phyloP scores from a whole-genome alignment of 2,797 vertebrate genomes.

The Poecilia gillii region DNA sequence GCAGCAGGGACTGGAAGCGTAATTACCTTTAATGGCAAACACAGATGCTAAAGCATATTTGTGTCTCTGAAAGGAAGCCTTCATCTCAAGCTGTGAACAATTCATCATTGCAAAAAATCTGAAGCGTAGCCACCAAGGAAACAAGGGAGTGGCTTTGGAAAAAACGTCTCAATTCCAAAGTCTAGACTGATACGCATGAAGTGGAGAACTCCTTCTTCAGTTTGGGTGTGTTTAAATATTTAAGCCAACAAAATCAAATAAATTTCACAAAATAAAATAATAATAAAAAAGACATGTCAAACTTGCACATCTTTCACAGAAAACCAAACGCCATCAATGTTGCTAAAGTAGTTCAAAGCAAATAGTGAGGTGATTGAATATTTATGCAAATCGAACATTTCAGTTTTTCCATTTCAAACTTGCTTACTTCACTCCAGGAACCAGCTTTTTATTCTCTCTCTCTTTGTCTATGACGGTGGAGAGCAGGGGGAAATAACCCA shows the following conservation, averaged over 20 bases:
- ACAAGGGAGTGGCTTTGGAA: neutral
- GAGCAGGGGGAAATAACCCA: neutral
- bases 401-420: neutral
- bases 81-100: neutral
- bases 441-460: neutral
- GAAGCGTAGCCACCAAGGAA: neutral
- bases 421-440: neutral
- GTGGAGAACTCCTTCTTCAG: neutral
- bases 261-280: neutral
- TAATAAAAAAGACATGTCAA: neutral
- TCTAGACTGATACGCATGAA: neutral
- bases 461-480: neutral
- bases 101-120: neutral
- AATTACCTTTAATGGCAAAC: neutral
- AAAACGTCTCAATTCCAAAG: neutral
- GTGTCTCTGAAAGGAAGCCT: neutral
- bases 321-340: neutral
- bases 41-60: neutral
- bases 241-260: neutral
- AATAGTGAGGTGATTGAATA: neutral
- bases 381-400: neutral
- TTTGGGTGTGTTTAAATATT: constrained; percentile 2
- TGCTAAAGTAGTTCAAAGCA: neutral
- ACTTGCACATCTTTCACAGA: neutral
- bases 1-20: neutral